Percentiles rank a stretch among this genome's conserved stretches.
Conservation (phyloP, 2,797 vertebrate species). For the Prionace glauca region DNA sequence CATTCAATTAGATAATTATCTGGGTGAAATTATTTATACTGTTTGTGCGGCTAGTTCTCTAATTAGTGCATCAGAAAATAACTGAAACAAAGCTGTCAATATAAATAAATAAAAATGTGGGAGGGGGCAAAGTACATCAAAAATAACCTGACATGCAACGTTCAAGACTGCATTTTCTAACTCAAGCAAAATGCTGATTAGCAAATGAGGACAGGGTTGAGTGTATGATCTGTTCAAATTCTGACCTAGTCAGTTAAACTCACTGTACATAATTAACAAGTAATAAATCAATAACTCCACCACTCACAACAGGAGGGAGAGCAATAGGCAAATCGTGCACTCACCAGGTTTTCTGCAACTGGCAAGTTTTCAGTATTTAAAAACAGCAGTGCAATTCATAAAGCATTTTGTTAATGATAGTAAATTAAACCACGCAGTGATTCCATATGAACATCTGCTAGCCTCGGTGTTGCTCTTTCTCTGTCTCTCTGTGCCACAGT, state of each 20-base stretch:
- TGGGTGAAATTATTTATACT: not conserved
- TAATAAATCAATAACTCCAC: not conserved
- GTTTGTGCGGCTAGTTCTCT: not conserved
- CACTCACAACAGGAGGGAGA: not conserved
- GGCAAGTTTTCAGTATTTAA: constrained; percentile 18
- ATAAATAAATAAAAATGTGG: not conserved
- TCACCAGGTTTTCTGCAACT: not conserved
- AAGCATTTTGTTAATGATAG: constrained; percentile 21
- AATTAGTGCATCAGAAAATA: not conserved
- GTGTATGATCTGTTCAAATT: not conserved
- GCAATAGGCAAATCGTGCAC: not conserved
- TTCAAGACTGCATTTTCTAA: not conserved
- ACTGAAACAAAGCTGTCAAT: not conserved
- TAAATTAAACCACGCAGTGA: constrained; percentile 15
- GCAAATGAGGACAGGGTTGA: not conserved
- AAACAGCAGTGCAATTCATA: constrained; percentile 9
- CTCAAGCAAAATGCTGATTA: not conserved
- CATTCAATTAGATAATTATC: not conserved
- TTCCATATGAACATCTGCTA: constrained; percentile 11
- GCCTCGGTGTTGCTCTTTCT: not conserved
- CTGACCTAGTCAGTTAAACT: not conserved
- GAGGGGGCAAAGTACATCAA: not conserved
- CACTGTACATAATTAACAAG: not conserved
- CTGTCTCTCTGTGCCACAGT: not conserved
- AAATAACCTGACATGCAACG: not conserved